These are phyloP conservation scores for Lutjanus argentimaculatus DNA, from an alignment of 2,797 vertebrate genomes.

Conservation along the genomic window DNA sequence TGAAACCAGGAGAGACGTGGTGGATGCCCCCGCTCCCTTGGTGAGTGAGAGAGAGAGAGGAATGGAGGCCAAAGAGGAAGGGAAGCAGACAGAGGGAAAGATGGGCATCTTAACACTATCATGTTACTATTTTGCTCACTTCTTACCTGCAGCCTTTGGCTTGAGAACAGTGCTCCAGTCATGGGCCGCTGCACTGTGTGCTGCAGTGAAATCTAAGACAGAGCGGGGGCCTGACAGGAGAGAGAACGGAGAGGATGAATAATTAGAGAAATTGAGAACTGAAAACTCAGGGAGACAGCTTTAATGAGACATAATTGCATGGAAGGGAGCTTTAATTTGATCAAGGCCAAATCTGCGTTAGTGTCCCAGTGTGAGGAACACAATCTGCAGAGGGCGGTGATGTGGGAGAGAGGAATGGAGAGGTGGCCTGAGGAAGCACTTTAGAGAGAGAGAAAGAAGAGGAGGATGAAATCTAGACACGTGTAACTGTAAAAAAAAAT, in stretches of 20 bases:
- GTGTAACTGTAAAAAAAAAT: background rate
- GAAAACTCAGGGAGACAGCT: constrained; percentile 40
- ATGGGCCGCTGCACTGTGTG: constrained; percentile 27
- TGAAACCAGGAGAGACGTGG: constrained; percentile 67
- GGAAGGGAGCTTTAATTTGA: constrained; percentile 62
- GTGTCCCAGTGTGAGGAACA: constrained; percentile 46
- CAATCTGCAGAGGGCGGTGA: constrained; percentile 19
- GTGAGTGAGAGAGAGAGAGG: constrained; percentile 53
- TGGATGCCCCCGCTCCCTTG: constrained; percentile 54
- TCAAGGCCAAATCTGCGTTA: constrained; percentile 53
- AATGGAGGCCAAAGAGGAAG: constrained; percentile 8
- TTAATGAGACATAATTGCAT: constrained; percentile 70
- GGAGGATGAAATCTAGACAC: background rate
- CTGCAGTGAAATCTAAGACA: constrained; percentile 47
- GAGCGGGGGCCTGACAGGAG: constrained; percentile 1
- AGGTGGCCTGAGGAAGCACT: background rate
- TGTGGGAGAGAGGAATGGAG: constrained; percentile 16
- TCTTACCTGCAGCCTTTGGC: constrained; percentile 57
- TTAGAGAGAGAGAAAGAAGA: background rate
- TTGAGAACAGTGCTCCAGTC: constrained; percentile 53
- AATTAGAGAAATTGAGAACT: constrained; percentile 37
- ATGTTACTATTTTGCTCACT: constrained; percentile 49
- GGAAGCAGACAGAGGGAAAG: constrained; percentile 24
- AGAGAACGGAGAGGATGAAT: constrained; percentile 16
- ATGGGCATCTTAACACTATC: constrained; percentile 49